Base-by-base conservation (phyloP, 2,113 vertebrate genomes). In the Chloropsis hardwickii region DNA sequence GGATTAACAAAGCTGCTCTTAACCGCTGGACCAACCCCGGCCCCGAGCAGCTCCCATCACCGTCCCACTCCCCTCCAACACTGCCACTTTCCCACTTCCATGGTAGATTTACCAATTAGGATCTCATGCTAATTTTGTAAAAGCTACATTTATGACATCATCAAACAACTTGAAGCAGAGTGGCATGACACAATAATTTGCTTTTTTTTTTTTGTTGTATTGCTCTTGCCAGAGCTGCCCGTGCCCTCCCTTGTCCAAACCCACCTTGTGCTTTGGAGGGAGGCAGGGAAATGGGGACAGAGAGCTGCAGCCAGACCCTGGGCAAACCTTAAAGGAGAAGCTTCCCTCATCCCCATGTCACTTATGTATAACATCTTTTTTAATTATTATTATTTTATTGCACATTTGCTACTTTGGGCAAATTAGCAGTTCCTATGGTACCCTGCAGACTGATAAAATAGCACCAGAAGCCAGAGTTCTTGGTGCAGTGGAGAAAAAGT, bases 1-100 rank as follows among this genome's bases (percentile, higher is more conserved):
- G 2, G 54, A 18, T 5, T 67, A n/a, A 1, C 50, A 81, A 31
- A 64, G 25, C 23, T 14, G 51, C 31, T 72, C 45, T 0, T 0
- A 23, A 39, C 51, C 44, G 35, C 65, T 16, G 21, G 31, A 45
- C 9, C 16, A 12, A 7, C 15, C 13, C 44, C 4, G 0, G 8
- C 23, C n/a, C 67, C 1, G 2, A 51, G 37, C 72, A 78, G 33
- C 48, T 84, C 72, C 2, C 2, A 42, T 10, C 65, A 39, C 37
- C 51, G 17, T 7, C n/a, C 28, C 0, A 0, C 53, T 73, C 19
- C 22, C 28, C 33, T 45, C 16, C 42, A 33, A 0, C 2, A 24
- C 1, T 9, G 23, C 12, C 7, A 1, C 33, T 69, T 47, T 33
- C 5, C 20, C 56, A 62, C 51, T 81, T 42, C n/a, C 60, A 58